Evolutionary conservation across 2,888 invertebrate species (phyloP).

Genomic region (Gastrophysa polygoni): DNA sequence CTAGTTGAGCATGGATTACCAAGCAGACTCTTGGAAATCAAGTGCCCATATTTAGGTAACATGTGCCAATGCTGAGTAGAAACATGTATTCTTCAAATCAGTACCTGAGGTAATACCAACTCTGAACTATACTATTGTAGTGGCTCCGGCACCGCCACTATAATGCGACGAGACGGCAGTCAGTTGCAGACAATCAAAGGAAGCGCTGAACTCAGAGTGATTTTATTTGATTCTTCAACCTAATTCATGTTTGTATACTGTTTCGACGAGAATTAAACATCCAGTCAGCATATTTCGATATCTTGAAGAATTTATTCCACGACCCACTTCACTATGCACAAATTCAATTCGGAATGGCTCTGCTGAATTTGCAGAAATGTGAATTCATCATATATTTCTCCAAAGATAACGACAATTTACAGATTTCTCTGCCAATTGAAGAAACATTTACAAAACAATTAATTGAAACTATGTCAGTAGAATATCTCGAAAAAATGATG

Average conservation of each 20-base stretch:
- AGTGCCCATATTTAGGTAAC: too few species aligned
- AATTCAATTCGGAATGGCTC: conserved; percentile 20
- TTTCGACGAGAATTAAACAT: too few species aligned
- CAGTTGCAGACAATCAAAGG: too few species aligned
- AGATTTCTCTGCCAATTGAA: conserved; percentile 14
- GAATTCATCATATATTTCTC: conserved; percentile 9
- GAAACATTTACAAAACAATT: conserved; percentile 11
- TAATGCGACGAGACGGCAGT: conserved; percentile 8
- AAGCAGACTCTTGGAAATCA: background rate
- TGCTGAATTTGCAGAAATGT: conserved; percentile 11
- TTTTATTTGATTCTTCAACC: too few species aligned
- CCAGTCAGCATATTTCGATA: too few species aligned
- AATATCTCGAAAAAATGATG: conserved; percentile 18
- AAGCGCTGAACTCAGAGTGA: too few species aligned
- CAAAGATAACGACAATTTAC: too few species aligned
- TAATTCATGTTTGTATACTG: too few species aligned
- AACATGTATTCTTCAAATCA: background rate
- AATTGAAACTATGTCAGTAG: background rate
- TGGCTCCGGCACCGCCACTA: too few species aligned
- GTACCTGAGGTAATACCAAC: background rate
- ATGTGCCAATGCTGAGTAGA: background rate
- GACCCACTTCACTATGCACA: conserved; percentile 24
- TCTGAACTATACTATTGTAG: background rate
- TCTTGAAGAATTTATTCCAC: too few species aligned
- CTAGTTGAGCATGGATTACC: background rate